These are phyloP conservation scores for Tenthredo livida DNA, from an alignment of 2,888 invertebrate genomes.

Conservation along the genomic window DNA sequence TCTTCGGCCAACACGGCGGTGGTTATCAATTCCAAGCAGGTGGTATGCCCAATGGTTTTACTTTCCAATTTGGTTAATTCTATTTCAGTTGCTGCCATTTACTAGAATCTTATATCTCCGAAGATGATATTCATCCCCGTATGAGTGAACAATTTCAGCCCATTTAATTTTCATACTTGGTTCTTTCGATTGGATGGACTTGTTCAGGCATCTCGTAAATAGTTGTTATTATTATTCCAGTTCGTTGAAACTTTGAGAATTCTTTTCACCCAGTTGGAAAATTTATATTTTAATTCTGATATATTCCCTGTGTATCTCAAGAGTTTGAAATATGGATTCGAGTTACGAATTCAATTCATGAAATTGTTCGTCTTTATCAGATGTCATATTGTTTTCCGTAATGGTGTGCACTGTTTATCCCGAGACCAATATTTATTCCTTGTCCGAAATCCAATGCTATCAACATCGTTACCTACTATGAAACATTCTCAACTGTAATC, in stretches of 20 bases:
- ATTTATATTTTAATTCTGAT: neutral
- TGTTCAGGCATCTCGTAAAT: neutral
- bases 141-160: slow-evolving; percentile 31
- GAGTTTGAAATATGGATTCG: neutral
- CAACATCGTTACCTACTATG: slow-evolving; percentile 16
- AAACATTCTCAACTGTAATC: slow-evolving; percentile 11
- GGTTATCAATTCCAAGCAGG: slow-evolving; percentile 81
- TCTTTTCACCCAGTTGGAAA: neutral
- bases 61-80: slow-evolving; percentile 85
- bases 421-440: slow-evolving; percentile 9
- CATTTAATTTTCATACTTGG: neutral
- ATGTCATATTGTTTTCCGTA: slow-evolving; percentile 1
- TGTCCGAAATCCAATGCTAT: neutral
- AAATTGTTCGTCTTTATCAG: slow-evolving; percentile 31
- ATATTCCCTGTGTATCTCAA: neutral
- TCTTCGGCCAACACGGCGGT: slow-evolving; percentile 83
- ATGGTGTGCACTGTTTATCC: neutral
- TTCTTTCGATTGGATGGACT: neutral
- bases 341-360: neutral
- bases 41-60: slow-evolving; percentile 83
- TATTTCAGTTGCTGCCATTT: slow-evolving; percentile 25
- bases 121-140: slow-evolving; percentile 44
- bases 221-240: neutral
- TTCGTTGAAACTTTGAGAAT: neutral
- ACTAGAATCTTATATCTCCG: slow-evolving; percentile 47